Evolutionary conservation across 2,888 invertebrate genomes (phyloP), one percentile per base, ranked within the genome.

Genomic region (Oscheius sp.): DNA sequence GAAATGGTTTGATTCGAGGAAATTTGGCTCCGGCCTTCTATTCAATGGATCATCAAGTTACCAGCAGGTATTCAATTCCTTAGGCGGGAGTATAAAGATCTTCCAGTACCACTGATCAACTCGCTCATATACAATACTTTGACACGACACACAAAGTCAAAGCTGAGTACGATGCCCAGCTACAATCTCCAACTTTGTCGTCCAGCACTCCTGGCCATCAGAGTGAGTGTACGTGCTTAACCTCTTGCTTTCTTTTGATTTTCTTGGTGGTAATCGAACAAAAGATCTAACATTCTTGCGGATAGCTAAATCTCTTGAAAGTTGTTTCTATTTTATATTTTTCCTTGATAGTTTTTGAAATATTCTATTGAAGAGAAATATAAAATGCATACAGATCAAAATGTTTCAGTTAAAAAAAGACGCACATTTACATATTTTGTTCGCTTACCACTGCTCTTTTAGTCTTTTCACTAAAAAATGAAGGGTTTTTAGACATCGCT

Each of bases 111-210:
- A 67, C 70, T 41, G 76, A 80, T 33, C 75, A 73, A 28, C 67
- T 51, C 26, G 51, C 49, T 8, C 71, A 77, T 47, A 65, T 76
- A 8, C 71, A 74, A 17, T 81, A 82, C 50, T 77, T 80, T 47
- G 81, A 81, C 45, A 70, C 72, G 45, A 61, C 67, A 8, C 71
- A 68, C 14, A 70, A 76, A 51, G 71, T 72, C 28, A 78, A 78
- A 51, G 45, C 71, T 0, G 78, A 78, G 32, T 82, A 79, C 67
- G 81, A 82, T 38, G 75, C 79, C 20, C 69, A 79, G 45, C 68
- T 81, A 5, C 82, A 82, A 50, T 78, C 77, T 26, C 82, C 82
- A 36, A 81, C 82, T 2, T 63, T 82, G 17, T 82, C 82, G 0
- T 74, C 74, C 47, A 72, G 72, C 32, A 77, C 72, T n/a, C 45